These are phyloP conservation scores for Asarcornis scutulata DNA, from an alignment of 2,113 vertebrate genomes.

Conservation along the genomic window DNA sequence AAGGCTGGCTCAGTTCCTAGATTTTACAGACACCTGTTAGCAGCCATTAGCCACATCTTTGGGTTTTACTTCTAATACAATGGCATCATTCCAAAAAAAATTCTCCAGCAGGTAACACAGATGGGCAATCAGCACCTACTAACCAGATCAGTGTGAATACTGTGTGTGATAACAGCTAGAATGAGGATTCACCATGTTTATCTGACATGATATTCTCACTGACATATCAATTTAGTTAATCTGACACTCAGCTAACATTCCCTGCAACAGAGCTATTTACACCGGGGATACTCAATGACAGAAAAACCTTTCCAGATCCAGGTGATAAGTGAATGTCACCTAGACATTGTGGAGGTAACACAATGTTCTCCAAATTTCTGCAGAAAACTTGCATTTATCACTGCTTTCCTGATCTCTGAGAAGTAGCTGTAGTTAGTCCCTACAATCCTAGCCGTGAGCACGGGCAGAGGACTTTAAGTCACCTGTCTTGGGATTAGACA, in stretches of 20 bases:
- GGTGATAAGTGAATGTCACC: neutral
- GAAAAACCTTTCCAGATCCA: neutral
- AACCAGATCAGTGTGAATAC: slow-evolving; percentile 25
- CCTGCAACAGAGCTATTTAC: neutral
- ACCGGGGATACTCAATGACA: neutral
- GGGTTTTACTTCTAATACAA: slow-evolving; percentile 33
- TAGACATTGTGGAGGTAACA: neutral
- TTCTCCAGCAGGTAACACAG: slow-evolving; percentile 63
- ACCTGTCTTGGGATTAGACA: neutral
- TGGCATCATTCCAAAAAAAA: slow-evolving; percentile 51
- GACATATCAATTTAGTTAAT: slow-evolving; percentile 30
- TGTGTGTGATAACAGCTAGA: neutral
- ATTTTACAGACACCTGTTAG: slow-evolving; percentile 52
- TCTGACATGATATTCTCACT: slow-evolving; percentile 24
- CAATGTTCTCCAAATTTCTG: neutral
- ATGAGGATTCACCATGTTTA: neutral
- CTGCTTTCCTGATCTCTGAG: neutral
- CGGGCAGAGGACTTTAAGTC: neutral
- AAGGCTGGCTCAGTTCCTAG: slow-evolving; percentile 22
- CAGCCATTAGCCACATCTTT: slow-evolving; percentile 49
- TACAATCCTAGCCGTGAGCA: neutral
- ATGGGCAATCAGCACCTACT: slow-evolving; percentile 63
- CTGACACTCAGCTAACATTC: slow-evolving; percentile 6
- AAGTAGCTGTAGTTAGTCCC: neutral
- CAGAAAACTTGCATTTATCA: neutral